These are phyloP conservation scores for Noctua janthe DNA, from an alignment of 2,888 invertebrate genomes.

Conservation along the genomic window DNA sequence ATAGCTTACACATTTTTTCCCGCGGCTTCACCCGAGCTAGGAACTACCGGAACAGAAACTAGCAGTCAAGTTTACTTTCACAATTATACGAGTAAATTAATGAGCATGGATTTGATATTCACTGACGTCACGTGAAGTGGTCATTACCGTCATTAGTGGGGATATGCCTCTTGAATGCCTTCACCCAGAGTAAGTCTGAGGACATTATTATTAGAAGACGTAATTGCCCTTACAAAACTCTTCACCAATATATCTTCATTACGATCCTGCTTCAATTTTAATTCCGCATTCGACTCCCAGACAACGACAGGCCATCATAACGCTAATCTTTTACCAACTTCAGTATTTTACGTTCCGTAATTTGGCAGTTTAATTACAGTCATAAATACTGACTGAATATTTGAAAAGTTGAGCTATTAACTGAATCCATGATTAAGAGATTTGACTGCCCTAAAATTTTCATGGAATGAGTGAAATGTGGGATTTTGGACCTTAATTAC, in stretches of 20 bases:
- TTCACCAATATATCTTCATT: constrained; percentile 21
- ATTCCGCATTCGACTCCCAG: constrained; percentile 31
- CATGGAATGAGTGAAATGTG: constrained; percentile 15
- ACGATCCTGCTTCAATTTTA: constrained; percentile 15
- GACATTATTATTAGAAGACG: not conserved
- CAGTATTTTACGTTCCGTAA: constrained; percentile 52
- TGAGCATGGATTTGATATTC: not conserved
- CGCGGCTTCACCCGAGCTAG: not conserved
- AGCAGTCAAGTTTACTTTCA: not conserved
- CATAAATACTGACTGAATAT: constrained; percentile 56
- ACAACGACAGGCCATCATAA: constrained; percentile 33
- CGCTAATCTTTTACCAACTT: constrained; percentile 49
- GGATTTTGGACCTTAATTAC: constrained; percentile 28
- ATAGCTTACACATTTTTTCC: too few relatives aligned
- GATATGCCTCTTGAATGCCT: not conserved
- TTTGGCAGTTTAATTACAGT: constrained; percentile 60
- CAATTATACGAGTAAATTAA: not conserved
- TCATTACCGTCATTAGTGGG: not conserved
- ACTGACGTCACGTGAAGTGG: not conserved
- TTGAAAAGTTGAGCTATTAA: constrained; percentile 57
- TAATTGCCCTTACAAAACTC: constrained; percentile 5
- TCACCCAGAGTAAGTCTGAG: not conserved
- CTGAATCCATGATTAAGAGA: constrained; percentile 43
- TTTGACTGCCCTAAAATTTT: constrained; percentile 36
- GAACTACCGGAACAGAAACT: not conserved